phyloP scores from a whole-genome alignment of 2,113 vertebrate genomes.

The Noturus placidus region DNA sequence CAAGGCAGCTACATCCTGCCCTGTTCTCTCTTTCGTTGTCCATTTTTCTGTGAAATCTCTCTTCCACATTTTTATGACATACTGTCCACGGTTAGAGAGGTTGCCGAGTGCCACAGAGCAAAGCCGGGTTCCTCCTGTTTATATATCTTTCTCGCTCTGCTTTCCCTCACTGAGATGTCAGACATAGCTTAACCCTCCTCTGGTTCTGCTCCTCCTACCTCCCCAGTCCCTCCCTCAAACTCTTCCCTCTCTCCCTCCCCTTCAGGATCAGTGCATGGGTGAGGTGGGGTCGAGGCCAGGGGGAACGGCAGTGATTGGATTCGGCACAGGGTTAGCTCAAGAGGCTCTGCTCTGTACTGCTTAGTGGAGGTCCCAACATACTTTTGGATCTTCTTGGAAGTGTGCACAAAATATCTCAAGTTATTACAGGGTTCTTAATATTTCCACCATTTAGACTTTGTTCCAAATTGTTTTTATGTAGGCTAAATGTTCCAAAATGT shows the following conservation, averaged over 20 bases:
- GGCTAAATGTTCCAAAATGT: not conserved
- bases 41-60: not conserved
- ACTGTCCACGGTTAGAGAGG: not conserved
- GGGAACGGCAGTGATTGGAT: conserved; percentile 9
- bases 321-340: not conserved
- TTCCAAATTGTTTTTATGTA: not conserved
- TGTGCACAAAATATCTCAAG: not conserved
- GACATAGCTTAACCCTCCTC: conserved; percentile 48
- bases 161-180: conserved; percentile 51
- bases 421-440: not conserved
- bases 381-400: not conserved
- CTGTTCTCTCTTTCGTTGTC: conserved; percentile 7
- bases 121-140: conserved; percentile 35
- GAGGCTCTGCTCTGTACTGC: not conserved
- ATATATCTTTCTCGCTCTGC: conserved; percentile 13
- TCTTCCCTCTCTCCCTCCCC: conserved; percentile 1
- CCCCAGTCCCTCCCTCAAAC: conserved; percentile 25
- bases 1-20: conserved; percentile 51
- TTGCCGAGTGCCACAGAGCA: conserved; percentile 22
- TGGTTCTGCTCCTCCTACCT: conserved; percentile 52
- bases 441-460: not conserved
- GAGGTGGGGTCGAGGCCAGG: conserved; percentile 7
- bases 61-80: conserved; percentile 1
- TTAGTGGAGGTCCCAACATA: not conserved
- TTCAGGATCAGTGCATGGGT: conserved; percentile 26